Evolutionary conservation across 1,140 invertebrate genomes (phyloP), one percentile per base, ranked within the genome.

Genomic region (Caenorhabditis briggsae): DNA sequence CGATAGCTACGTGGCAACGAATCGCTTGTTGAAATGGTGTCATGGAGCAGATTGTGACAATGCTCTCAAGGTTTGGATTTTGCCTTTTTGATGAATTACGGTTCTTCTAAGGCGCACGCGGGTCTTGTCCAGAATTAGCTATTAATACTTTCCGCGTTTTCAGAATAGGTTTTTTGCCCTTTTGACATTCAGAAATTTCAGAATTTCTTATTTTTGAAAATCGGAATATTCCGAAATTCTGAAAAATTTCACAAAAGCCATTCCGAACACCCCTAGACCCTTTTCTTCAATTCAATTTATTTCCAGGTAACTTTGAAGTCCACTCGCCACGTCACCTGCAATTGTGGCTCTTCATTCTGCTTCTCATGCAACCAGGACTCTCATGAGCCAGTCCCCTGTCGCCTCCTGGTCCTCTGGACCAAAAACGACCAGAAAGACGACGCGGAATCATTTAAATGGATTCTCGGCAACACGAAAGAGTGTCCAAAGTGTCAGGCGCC

Each of bases 401-500:
- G 95, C 90, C 95, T 97, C 92, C 94, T 99, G 0, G 95, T 95
- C 91, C 96, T 96, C 92, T 99, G 98, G 98, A 33, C 97, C 98
- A 85, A 99, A 99, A 93, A 99, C 99, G 93, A 99, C 97, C 94
- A 33, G 33, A 33, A 33, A 33, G 97, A 98, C 92, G 98, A 99
- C 92, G 98, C 96, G 12, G 98, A 99, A 94, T 99, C 98, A 50
- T 98, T 96, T 23, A 99, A 99, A 93, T 99, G 98, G 98, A 98
- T 99, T 91, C 97, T 96, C 82, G 97, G 97, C 9, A 99, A 99
- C 93, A 99, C 98, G 50, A 99, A 99, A 93, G 88, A 90, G 33
- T 91, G 90, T 56, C 90, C 91, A 3, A 87, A 91, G 43, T 91
- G 90, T 48, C 82, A 90, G 91, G 85, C 87, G 25, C 88, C 89